Conservation (phyloP, 2,888 invertebrate genomes). For the Nebria salina region DNA sequence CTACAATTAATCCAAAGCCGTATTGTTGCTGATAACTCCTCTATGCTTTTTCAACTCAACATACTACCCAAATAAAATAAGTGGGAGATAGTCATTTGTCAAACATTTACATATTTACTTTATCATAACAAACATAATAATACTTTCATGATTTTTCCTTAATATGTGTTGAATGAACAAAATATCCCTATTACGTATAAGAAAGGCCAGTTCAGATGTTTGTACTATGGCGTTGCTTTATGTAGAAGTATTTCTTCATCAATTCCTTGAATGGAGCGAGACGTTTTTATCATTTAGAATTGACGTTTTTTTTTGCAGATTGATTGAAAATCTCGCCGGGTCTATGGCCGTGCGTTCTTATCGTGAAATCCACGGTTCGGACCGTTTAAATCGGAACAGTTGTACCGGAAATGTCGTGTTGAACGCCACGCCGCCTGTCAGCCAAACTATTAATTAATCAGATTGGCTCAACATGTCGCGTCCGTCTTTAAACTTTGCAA, state of each 20-base stretch:
- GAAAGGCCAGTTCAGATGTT: too few species aligned
- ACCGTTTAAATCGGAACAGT: background rate
- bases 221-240: too few species aligned
- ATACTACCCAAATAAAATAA: too few species aligned
- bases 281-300: background rate
- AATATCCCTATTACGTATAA: too few species aligned
- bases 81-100: too few species aligned
- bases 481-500: background rate
- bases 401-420: slow-evolving; percentile 1
- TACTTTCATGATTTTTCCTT: too few species aligned
- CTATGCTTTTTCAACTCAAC: background rate
- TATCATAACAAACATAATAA: too few species aligned
- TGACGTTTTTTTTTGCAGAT: background rate
- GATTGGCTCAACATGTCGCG: background rate
- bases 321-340: background rate
- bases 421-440: background rate
- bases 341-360: background rate
- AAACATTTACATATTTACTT: too few species aligned
- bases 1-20: background rate
- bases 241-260: background rate
- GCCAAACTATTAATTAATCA: background rate
- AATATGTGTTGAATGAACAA: too few species aligned
- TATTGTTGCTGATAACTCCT: background rate
- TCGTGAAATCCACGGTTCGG: background rate
- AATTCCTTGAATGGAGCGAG: background rate